A percentile compares a stretch with the other conserved stretches of the same genome.
phyloP scores from a whole-genome alignment of 2,797 vertebrate species.

The Crocodylus rhombifer region DNA sequence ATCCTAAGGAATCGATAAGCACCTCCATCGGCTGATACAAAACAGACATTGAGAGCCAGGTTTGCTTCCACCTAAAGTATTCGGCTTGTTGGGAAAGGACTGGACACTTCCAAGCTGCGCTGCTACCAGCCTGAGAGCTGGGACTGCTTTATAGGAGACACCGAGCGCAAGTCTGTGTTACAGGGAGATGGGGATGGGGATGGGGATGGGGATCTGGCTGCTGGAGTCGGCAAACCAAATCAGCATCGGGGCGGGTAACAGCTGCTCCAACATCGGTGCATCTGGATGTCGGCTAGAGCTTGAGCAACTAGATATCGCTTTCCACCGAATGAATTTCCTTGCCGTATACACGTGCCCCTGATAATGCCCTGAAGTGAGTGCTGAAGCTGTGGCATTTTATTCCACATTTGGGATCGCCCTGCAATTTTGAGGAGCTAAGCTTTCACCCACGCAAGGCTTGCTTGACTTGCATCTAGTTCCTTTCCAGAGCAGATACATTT shows the following conservation, averaged over 20 bases:
- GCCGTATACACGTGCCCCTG: background rate
- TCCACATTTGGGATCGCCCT: background rate
- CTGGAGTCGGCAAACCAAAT: background rate
- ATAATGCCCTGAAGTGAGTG: background rate
- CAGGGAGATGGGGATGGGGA: background rate
- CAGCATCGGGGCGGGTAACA: background rate
- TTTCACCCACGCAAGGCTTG: background rate
- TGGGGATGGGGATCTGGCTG: background rate
- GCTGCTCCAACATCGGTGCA: background rate
- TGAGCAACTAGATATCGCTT: conserved; percentile 28
- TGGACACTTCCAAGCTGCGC: background rate
- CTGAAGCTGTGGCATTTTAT: background rate
- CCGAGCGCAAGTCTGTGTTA: background rate
- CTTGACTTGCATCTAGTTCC: background rate
- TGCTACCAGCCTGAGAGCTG: background rate
- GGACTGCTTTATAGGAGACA: background rate
- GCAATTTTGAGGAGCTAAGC: background rate
- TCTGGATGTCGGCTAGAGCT: conserved; percentile 5
- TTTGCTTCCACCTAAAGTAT: background rate
- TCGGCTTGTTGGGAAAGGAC: background rate
- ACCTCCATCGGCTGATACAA: background rate
- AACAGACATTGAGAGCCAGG: background rate
- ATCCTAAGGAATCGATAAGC: background rate
- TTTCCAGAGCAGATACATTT: background rate
- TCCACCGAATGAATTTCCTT: background rate